Evolutionary conservation across 2,797 vertebrate genomes (phyloP), one percentile per base, ranked within the genome.

Genomic region (Cirrhinus mrigala): DNA sequence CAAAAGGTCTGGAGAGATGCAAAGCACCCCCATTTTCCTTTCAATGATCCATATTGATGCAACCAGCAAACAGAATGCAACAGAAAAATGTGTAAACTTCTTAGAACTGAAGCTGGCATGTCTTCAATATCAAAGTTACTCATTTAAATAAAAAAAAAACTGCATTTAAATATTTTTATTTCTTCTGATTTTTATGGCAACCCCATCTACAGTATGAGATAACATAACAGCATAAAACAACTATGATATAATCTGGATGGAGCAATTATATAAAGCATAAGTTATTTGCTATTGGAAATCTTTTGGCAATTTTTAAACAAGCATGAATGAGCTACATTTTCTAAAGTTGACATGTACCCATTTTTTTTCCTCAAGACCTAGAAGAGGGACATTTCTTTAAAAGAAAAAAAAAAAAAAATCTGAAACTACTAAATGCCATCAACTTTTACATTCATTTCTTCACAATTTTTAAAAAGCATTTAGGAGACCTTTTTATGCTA

Each of bases 1-100:
- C 88, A 90, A 33, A 93, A 52, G 87, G 92, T 94, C 70, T 95
- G 94, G 93, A 93, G 94, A 88, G 95, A 95, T 70, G 93, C 90
- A 60, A 89, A 89, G 82, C 94, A 96, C 88, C 94, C 93, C 71
- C 92, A 95, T 82, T 96, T 96, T 88, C 95, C 94, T 58, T 96
- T 95, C 86, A 77, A 91, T 18, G 94, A 95, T 75, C 52, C 88
- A 20, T 95, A 94, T 86, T 94, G 94, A 95, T 91, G n/a, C n/a
- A n/a, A n/a, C n/a, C n/a, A n/a, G n/a, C n/a, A n/a, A n/a, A n/a
- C n/a, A 91, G 29, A 15, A 22, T n/a, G 37, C 46, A 20, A n/a
- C 1, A 9, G 2, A n/a, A 27, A 37, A 50, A n/a, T 0, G 10
- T 14, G 2, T 27, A 24, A 18, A 10, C 82, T 1, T 48, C 1